Evolutionary conservation across 2,888 invertebrate genomes (phyloP).

Genomic region (Euphydryas editha): DNA sequence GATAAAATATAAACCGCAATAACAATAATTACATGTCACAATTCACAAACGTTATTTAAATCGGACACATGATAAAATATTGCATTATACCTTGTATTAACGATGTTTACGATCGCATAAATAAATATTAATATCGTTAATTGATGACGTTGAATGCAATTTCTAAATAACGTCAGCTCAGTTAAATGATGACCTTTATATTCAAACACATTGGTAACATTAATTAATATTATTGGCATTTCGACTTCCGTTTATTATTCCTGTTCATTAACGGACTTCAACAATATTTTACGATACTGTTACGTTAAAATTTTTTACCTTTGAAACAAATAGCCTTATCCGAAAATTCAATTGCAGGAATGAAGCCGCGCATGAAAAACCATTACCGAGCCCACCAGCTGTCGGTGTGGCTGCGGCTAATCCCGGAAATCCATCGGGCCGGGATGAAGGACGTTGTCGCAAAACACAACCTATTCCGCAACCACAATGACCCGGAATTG

Average conservation of each 20-base stretch:
- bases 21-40: slow-evolving; percentile 9
- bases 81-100: slow-evolving; percentile 23
- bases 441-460: slow-evolving; percentile 96
- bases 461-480: slow-evolving; percentile 94
- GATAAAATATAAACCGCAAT: slow-evolving; percentile 1
- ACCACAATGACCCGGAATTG: slow-evolving; percentile 94
- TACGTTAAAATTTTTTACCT: too few species aligned
- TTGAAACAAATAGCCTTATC: not conserved
- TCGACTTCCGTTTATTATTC: slow-evolving; percentile 21
- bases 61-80: slow-evolving; percentile 16
- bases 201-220: slow-evolving; percentile 34
- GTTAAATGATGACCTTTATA: slow-evolving; percentile 35
- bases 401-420: slow-evolving; percentile 96
- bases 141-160: slow-evolving; percentile 31
- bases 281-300: not conserved
- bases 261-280: slow-evolving; percentile 4
- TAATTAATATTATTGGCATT: slow-evolving; percentile 38
- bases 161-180: slow-evolving; percentile 33
- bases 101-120: slow-evolving; percentile 18
- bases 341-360: slow-evolving; percentile 84
- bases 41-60: slow-evolving; percentile 7
- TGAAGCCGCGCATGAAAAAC: slow-evolving; percentile 96
- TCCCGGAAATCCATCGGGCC: slow-evolving; percentile 94
- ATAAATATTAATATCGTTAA: slow-evolving; percentile 30
- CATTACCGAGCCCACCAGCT: slow-evolving; percentile 98